Evolutionary conservation across 2,888 invertebrate genomes (phyloP).

Genomic region (Acrobeloides nanus): DNA sequence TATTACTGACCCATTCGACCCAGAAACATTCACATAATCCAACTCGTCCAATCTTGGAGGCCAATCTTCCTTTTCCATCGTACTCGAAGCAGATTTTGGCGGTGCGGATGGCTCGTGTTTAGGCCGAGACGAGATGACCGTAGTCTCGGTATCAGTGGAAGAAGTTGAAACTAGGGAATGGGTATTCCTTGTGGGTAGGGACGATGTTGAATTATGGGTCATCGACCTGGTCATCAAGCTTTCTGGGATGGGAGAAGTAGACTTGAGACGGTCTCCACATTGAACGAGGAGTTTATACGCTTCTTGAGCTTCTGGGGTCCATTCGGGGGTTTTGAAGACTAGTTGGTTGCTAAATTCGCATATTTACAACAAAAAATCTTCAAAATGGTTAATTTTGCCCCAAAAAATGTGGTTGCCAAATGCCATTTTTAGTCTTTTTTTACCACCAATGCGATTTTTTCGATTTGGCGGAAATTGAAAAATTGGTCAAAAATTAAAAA

Average conservation of each 20-base stretch:
- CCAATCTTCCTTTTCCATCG: neutral
- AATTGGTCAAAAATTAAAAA: too few relatives aligned
- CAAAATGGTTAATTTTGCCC: neutral
- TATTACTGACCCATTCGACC: neutral
- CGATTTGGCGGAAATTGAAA: too few relatives aligned
- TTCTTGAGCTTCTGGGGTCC: conserved; percentile 63
- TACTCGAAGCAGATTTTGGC: neutral
- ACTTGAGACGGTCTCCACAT: conserved; percentile 40
- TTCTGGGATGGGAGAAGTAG: conserved; percentile 21
- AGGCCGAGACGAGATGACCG: conserved; percentile 5
- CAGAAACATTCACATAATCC: neutral
- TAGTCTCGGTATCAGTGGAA: conserved; percentile 18
- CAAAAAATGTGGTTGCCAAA: too few relatives aligned
- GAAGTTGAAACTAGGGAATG: neutral
- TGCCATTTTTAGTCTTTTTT: too few relatives aligned
- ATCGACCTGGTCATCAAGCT: neutral
- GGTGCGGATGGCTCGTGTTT: neutral
- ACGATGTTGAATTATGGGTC: too few relatives aligned
- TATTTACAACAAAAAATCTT: neutral
- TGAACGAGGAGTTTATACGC: conserved; percentile 88
- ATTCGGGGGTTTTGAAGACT: conserved; percentile 17
- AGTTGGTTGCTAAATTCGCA: neutral
- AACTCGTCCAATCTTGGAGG: neutral
- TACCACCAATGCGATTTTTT: too few relatives aligned
- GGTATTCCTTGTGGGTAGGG: neutral